Evolutionary conservation across 2,797 vertebrate genomes (phyloP), one percentile per base, ranked within the genome.

Genomic region (Lepus townsendii): DNA sequence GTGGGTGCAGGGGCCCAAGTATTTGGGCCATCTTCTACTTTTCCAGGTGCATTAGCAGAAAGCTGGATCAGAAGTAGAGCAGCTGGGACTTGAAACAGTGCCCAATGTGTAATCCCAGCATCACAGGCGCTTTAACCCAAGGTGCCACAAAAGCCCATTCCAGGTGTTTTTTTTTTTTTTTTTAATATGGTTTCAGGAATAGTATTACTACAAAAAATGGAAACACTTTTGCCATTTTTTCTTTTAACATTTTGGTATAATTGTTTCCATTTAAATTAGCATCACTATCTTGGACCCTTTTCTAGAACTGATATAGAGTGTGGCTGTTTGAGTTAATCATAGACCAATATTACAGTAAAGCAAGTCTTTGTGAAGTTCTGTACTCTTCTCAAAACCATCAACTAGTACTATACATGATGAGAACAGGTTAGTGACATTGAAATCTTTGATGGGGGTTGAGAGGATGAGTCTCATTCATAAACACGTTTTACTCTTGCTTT

Each of bases 401-500:
- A 17, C 32, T 38, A 27, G 38, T 75, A 38, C 32, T 75, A 75
- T 32, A 62, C 75, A 30, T 5, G 13, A 35, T 32, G 32, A 9
- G 27, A 83, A 35, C 38, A 38, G 27, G 73, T 85, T 84, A 13
- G 20, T 83, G 17, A 27, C 30, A 75, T 87, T 75, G 38, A 79
- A 17, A 87, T 87, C 6, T 87, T 68, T 10, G 32, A 2, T 14
- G 20, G 35, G 42, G 42, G 42, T 47, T 47, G 50, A 26, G 3
- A 35, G 32, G 16, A 0, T 50, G 50, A 68, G 2, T 73, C 76
- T 89, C n/a, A 71, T 80, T 68, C 42, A 72, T 82, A 65, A 93
- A 82, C 42, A 68, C 32, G 65, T 71, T 30, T 47, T 47, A 13
- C 30, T 57, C 50, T 84, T 71, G 72, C 83, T 90, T 96, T 54